Evolutionary conservation across 2,113 vertebrate genomes (phyloP).

Genomic region (Pipa parva): DNA sequence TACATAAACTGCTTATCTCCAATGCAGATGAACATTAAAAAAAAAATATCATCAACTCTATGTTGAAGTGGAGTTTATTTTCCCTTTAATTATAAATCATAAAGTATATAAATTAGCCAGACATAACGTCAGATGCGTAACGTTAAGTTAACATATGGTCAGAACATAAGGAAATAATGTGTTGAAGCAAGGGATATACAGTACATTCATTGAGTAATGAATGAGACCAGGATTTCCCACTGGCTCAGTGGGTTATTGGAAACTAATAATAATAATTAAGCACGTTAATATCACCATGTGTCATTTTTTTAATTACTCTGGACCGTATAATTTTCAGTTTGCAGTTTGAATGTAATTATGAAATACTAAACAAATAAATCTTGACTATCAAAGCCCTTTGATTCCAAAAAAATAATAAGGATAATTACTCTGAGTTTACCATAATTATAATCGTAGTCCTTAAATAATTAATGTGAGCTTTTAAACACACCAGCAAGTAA

Average conservation of each 20-base stretch:
- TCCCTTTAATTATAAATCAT: too few species aligned
- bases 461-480: conserved; percentile 29
- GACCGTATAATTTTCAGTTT: conserved; percentile 3
- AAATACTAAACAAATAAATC: conserved; percentile 28
- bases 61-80: too few species aligned
- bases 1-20: too few species aligned
- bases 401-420: conserved; percentile 21
- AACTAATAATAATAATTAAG: background rate
- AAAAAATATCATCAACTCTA: too few species aligned
- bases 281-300: conserved; percentile 11
- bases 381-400: conserved; percentile 18
- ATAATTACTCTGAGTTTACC: conserved; percentile 26
- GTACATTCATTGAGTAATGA: background rate
- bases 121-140: too few species aligned
- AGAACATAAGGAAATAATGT: background rate
- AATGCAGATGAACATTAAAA: too few species aligned
- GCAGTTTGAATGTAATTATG: conserved; percentile 30
- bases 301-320: conserved; percentile 19
- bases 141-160: too few species aligned
- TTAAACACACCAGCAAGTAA: conserved; percentile 15
- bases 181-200: background rate
- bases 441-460: conserved; percentile 28
- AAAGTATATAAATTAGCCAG: too few species aligned
- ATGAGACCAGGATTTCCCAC: background rate
- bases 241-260: background rate